phyloP scores from a whole-genome alignment of 1,140 invertebrate species.

The Uloborus diversus region DNA sequence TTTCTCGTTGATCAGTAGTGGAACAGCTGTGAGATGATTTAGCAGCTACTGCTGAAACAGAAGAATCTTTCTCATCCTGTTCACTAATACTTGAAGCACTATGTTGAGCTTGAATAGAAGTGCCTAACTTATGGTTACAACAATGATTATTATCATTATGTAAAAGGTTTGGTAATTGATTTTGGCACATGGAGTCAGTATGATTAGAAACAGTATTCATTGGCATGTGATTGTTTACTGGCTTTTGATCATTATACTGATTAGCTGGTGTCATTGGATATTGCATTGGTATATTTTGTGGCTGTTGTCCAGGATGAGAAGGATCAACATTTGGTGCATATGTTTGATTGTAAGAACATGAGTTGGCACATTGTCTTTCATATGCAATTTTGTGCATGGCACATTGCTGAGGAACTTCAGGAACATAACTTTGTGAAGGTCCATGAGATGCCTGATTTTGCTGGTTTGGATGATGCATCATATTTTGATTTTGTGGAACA shows the following conservation, averaged over 20 bases:
- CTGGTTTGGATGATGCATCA: background rate
- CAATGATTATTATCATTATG: slow-evolving; percentile 15
- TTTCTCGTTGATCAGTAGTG: slow-evolving; percentile 44
- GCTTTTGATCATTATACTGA: background rate
- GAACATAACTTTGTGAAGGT: background rate
- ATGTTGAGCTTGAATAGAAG: slow-evolving; percentile 26
- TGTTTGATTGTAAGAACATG: background rate
- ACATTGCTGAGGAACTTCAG: background rate
- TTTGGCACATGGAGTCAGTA: background rate
- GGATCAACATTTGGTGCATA: background rate
- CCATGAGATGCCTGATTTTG: background rate
- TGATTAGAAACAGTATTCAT: too few relatives aligned
- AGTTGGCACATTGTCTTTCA: background rate
- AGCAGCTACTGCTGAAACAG: slow-evolving; percentile 41
- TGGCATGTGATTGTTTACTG: background rate
- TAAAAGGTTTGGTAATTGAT: background rate
- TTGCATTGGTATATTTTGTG: background rate
- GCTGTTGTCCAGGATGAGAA: background rate
- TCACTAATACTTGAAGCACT: slow-evolving; percentile 34
- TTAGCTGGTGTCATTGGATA: background rate
- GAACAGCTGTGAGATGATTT: slow-evolving; percentile 37
- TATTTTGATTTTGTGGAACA: background rate
- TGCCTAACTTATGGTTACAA: slow-evolving; percentile 7
- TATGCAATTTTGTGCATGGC: background rate
- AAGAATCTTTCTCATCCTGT: slow-evolving; percentile 57